phyloP scores from a whole-genome alignment of 2,113 vertebrate species.

The Archilochus colubris region DNA sequence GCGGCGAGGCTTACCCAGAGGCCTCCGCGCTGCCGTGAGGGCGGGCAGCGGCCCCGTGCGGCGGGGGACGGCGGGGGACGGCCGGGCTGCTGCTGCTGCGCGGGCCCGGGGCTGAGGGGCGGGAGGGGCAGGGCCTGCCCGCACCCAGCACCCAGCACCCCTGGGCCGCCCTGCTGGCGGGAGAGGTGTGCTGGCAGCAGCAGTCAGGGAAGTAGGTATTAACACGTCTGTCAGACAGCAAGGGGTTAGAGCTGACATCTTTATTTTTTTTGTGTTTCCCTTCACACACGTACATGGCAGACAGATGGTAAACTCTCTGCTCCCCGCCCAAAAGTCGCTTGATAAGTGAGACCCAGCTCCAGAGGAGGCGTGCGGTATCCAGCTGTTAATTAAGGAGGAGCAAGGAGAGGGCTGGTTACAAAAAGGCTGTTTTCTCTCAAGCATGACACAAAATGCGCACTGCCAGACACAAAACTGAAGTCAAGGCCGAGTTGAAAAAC shows the following conservation, averaged over 20 bases:
- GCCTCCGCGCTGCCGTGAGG: conserved; percentile 3
- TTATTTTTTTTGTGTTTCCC: neutral
- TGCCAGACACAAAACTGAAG: neutral
- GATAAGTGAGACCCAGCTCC: neutral
- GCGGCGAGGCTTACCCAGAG: conserved; percentile 16
- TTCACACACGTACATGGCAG: neutral
- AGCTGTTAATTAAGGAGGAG: neutral
- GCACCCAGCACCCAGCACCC: neutral
- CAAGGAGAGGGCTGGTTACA: neutral
- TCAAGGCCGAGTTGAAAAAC: conserved; percentile 5
- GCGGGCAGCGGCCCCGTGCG: neutral
- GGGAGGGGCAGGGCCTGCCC: neutral
- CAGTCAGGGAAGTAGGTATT: too few relatives aligned
- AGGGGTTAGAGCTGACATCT: neutral
- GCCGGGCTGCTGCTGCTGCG: neutral
- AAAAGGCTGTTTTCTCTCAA: neutral
- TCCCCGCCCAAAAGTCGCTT: accelerated
- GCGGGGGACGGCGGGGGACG: neutral
- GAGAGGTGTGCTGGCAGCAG: accelerated
- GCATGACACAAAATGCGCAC: neutral
- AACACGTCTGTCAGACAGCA: neutral
- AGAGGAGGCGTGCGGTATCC: neutral
- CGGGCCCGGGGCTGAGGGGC: neutral
- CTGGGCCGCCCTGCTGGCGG: too few relatives aligned
- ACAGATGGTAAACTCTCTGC: neutral